A percentile compares a stretch with the other conserved stretches of the same genome.
These are phyloP conservation scores for Cepphus grylle DNA, from an alignment of 2,113 vertebrate species.

Conservation along the genomic window DNA sequence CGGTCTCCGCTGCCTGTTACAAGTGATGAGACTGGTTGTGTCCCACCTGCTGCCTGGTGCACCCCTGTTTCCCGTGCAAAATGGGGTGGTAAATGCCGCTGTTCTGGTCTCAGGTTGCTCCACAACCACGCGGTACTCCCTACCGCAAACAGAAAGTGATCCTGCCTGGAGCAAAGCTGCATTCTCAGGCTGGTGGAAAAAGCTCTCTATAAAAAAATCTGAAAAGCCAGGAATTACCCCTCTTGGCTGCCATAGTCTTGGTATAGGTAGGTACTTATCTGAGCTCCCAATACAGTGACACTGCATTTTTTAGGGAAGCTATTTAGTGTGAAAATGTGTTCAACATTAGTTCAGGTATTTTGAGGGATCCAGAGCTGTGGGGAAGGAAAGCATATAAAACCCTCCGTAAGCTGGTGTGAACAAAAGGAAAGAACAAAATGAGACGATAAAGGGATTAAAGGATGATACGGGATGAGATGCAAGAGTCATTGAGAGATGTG, in stretches of 20 bases:
- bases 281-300: neutral
- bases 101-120: neutral
- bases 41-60: neutral
- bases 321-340: neutral
- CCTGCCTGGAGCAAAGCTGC: neutral
- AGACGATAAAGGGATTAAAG: neutral
- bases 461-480: neutral
- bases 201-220: neutral
- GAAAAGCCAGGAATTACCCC: neutral
- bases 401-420: neutral
- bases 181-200: neutral
- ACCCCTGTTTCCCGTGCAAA: neutral
- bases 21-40: neutral
- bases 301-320: neutral
- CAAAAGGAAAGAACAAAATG: neutral
- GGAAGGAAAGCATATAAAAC: neutral
- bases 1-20: accelerated
- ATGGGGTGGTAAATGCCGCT: neutral
- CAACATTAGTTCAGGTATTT: neutral
- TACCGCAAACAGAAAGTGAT: neutral
- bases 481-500: neutral
- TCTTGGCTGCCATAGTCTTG: neutral
- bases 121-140: neutral
- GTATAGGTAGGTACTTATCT: neutral
- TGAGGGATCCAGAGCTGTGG: neutral